Conservation (phyloP, 2,797 vertebrate species). For the Meriones psammophilus region DNA sequence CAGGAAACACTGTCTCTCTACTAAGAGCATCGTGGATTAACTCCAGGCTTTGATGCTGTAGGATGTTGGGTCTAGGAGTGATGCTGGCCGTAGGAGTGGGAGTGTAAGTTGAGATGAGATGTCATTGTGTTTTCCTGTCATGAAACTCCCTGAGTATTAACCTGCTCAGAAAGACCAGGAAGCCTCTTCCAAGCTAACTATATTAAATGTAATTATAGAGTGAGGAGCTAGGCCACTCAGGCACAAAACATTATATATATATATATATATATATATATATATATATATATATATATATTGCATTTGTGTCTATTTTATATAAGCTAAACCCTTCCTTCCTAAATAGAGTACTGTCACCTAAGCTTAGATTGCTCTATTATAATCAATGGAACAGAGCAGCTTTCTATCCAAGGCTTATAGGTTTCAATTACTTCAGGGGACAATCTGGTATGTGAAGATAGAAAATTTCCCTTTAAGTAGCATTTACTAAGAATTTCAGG, state of each 20-base stretch:
- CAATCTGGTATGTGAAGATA: constrained; percentile 72
- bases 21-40: not conserved
- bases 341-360: constrained; percentile 34
- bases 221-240: constrained; percentile 33
- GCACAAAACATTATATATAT: constrained; percentile 54
- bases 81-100: too few species aligned
- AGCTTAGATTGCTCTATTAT: constrained; percentile 58
- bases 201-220: constrained; percentile 58
- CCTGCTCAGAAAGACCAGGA: constrained; percentile 10
- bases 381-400: constrained; percentile 4
- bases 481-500: constrained; percentile 61
- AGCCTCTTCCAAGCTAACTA: not conserved
- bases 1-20: not conserved
- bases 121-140: not conserved
- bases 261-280: constrained; percentile 48
- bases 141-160: not conserved
- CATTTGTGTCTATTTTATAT: constrained; percentile 63
- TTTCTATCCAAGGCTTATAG: constrained; percentile 63
- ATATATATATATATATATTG: constrained; percentile 30
- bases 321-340: constrained; percentile 25
- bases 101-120: not conserved
- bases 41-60: not conserved
- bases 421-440: constrained; percentile 68
- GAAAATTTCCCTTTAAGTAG: constrained; percentile 59
- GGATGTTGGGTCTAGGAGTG: not conserved